Percentiles rank a stretch among this genome's conserved stretches.
Evolutionary conservation across 2,113 vertebrate species (phyloP).

Genomic region (Condylura cristata): DNA sequence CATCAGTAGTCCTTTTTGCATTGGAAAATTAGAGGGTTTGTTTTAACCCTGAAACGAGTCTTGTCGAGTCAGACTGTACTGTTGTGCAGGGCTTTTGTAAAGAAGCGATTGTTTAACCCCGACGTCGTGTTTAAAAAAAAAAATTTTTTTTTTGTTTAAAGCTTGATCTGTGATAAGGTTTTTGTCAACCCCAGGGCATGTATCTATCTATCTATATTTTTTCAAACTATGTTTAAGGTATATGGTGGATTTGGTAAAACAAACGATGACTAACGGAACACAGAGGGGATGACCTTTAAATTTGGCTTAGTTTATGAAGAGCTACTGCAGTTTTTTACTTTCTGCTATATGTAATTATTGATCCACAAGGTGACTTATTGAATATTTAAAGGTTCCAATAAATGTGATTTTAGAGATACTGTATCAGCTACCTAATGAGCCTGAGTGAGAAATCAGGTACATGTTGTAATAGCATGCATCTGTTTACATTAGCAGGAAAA

Average conservation of each 20-base stretch:
- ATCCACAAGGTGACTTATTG: background rate
- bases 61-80: background rate
- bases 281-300: slow-evolving; percentile 52
- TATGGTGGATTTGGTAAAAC: background rate
- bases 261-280: slow-evolving; percentile 57
- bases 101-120: slow-evolving; percentile 6
- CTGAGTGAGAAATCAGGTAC: slow-evolving; percentile 6
- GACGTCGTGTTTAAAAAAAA: background rate
- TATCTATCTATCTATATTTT: background rate
- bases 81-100: background rate
- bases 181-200: background rate
- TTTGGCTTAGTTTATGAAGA: slow-evolving; percentile 14
- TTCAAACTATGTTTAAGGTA: background rate
- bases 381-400: background rate
- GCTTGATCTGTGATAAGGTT: background rate
- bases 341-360: background rate
- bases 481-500: background rate
- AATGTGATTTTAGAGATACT: background rate
- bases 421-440: background rate
- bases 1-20: background rate
- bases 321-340: background rate
- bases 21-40: background rate
- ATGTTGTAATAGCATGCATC: background rate
- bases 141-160: background rate
- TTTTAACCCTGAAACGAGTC: slow-evolving; percentile 29